These are phyloP conservation scores for Tribolium madens DNA, from an alignment of 1,140 invertebrate species.

Conservation along the genomic window DNA sequence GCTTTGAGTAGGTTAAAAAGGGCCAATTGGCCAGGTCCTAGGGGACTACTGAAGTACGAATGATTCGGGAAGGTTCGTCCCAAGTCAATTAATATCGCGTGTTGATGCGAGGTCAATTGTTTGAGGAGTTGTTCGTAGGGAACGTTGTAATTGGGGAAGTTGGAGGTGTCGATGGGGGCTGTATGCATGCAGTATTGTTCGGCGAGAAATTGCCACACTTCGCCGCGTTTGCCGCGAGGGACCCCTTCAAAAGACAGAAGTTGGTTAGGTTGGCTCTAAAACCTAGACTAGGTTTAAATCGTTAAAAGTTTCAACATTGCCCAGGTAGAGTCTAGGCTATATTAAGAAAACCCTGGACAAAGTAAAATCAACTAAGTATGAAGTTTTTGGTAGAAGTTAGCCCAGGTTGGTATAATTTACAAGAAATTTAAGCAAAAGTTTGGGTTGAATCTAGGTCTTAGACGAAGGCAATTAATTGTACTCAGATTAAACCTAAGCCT, in stretches of 20 bases:
- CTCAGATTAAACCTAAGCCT: no score
- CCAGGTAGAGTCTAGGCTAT: no score
- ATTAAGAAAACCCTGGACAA: no score
- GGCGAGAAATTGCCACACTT: constrained; percentile 92
- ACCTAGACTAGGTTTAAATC: not conserved
- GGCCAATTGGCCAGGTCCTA: constrained; percentile 91
- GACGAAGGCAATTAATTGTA: no score
- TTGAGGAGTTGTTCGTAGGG: constrained; percentile 86
- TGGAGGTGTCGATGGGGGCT: constrained; percentile 76
- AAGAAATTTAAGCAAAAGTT: no score
- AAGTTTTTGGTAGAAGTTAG: no score
- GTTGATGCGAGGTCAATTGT: constrained; percentile 93
- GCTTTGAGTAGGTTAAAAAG: constrained; percentile 96
- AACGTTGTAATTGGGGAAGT: constrained; percentile 80
- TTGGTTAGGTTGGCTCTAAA: not conserved
- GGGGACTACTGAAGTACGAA: constrained; percentile 87
- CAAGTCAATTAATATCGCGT: constrained; percentile 93
- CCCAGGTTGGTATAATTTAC: no score
- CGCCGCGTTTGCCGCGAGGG: constrained; percentile 86
- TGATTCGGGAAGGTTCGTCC: constrained; percentile 96
- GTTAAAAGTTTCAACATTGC: not conserved
- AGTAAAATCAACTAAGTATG: no score
- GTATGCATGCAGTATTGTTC: constrained; percentile 81
- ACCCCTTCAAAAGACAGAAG: constrained; percentile 74
- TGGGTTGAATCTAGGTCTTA: no score